These are phyloP conservation scores for Diprion similis DNA, from an alignment of 1,140 invertebrate genomes.

Conservation along the genomic window DNA sequence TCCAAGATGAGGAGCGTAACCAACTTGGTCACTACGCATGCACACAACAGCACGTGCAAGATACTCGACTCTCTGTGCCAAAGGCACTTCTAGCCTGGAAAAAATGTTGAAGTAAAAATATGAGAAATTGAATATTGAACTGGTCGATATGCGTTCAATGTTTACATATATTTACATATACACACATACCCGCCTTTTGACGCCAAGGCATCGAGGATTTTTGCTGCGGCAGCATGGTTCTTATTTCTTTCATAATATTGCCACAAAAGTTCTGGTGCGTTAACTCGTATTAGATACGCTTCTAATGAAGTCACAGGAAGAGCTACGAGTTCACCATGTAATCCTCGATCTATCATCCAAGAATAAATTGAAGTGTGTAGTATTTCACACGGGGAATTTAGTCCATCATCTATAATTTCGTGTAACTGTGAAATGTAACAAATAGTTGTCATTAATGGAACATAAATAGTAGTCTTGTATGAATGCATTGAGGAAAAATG, in stretches of 20 bases:
- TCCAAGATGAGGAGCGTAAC: conserved; percentile 77
- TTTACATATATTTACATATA: conserved; percentile 12
- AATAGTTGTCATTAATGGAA: conserved; percentile 4
- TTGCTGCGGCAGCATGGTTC: conserved; percentile 92
- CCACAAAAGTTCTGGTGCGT: conserved; percentile 90
- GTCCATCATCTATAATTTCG: conserved; percentile 58
- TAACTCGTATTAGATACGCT: conserved; percentile 75
- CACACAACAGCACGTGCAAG: conserved; percentile 94
- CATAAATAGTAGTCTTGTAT: conserved; percentile 20
- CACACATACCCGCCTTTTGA: conserved; percentile 75
- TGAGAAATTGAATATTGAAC: background rate
- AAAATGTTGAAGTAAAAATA: conserved; percentile 25
- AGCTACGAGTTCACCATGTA: conserved; percentile 79
- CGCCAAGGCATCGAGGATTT: conserved; percentile 87
- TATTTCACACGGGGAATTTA: conserved; percentile 79
- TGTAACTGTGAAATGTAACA: conserved; percentile 42
- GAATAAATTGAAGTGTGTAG: conserved; percentile 91
- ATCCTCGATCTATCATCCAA: conserved; percentile 86
- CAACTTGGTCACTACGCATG: conserved; percentile 85
- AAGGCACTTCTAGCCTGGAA: conserved; percentile 66
- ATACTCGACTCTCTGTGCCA: conserved; percentile 85
- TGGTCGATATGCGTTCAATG: background rate
- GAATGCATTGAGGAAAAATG: conserved; percentile 14
- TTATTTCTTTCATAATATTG: conserved; percentile 93
- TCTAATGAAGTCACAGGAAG: conserved; percentile 83